Evolutionary conservation across 2,113 vertebrate species (phyloP).

Genomic region (Alouatta palliata): DNA sequence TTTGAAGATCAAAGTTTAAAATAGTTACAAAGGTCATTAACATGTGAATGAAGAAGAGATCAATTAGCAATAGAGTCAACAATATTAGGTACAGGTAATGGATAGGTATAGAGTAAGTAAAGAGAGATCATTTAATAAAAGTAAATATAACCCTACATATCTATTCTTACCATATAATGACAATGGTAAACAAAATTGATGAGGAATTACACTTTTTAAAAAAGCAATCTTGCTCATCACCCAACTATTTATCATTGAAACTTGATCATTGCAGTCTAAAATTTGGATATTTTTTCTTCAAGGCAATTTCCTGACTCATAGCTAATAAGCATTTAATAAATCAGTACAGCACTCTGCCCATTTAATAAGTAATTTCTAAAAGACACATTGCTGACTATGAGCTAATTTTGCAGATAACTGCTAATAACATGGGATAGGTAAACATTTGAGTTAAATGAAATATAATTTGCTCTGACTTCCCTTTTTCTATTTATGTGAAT

Average conservation of each 20-base stretch:
- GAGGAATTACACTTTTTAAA: slow-evolving; percentile 3
- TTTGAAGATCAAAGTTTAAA: slow-evolving; percentile 31
- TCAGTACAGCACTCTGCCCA: not conserved
- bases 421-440: not conserved
- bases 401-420: not conserved
- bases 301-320: not conserved
- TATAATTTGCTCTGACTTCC: not conserved
- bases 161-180: not conserved
- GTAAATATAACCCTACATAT: not conserved
- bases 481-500: not conserved
- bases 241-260: slow-evolving; percentile 25
- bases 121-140: slow-evolving; percentile 1
- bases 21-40: not conserved
- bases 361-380: slow-evolving; percentile 17
- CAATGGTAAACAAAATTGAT: slow-evolving; percentile 4
- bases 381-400: not conserved
- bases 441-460: slow-evolving; percentile 7
- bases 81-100: not conserved
- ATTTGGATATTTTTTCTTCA: not conserved
- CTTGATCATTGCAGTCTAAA: not conserved
- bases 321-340: not conserved
- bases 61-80: not conserved
- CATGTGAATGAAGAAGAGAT: not conserved
- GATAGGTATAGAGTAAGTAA: not conserved
- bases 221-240: not conserved